These are phyloP conservation scores for Dryobates pubescens DNA, from an alignment of 2,797 vertebrate species.

Conservation along the genomic window DNA sequence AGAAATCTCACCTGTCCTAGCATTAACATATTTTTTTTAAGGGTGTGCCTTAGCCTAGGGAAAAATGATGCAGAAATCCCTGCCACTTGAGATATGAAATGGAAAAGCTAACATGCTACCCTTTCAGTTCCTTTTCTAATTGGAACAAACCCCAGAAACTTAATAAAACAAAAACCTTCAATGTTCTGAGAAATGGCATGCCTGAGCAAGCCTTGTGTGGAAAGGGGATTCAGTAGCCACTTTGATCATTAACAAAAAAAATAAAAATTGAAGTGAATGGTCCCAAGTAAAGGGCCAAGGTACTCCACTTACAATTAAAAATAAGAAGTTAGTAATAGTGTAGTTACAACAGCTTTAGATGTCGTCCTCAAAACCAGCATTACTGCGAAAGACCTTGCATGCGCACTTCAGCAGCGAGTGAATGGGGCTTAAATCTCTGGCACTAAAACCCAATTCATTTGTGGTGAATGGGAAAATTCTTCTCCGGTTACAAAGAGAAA, in stretches of 20 bases:
- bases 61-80: neutral
- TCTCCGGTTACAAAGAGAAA: neutral
- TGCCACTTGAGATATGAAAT: neutral
- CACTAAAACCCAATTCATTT: neutral
- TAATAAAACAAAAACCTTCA: neutral
- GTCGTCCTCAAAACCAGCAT: neutral
- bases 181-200: neutral
- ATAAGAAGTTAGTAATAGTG: neutral
- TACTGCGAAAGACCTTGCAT: neutral
- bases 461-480: neutral
- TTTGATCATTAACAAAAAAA: neutral
- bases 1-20: neutral
- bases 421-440: neutral
- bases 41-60: neutral
- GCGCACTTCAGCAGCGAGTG: neutral
- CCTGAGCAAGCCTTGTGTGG: neutral
- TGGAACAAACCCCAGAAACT: neutral
- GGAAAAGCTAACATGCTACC: neutral
- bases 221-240: neutral
- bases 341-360: neutral
- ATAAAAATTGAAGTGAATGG: neutral
- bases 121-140: neutral
- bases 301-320: neutral
- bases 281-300: neutral
- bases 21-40: neutral